A percentile compares a stretch with the other conserved stretches of the same genome.
Evolutionary conservation across 2,113 vertebrate genomes (phyloP).

Genomic region (Festucalex cinctus): DNA sequence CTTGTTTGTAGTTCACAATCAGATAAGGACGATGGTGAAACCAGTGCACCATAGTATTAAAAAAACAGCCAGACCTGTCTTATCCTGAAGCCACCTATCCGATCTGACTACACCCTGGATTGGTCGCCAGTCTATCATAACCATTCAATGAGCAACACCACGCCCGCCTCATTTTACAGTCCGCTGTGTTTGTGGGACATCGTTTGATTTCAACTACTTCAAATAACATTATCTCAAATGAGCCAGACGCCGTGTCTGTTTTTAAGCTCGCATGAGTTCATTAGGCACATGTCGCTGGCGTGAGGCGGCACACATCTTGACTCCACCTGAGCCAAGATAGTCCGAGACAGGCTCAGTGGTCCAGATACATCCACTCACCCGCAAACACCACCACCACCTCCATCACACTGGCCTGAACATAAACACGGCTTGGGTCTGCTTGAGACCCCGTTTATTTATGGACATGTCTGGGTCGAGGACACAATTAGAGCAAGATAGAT

Average conservation of each 20-base stretch:
- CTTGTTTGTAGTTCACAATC: neutral
- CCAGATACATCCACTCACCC: slow-evolving; percentile 52
- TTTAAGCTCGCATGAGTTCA: slow-evolving; percentile 27
- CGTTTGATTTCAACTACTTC: slow-evolving; percentile 14
- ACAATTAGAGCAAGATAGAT: slow-evolving; percentile 64
- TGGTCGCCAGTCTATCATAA: too few species aligned
- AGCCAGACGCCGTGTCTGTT: slow-evolving; percentile 18
- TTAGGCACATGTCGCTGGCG: slow-evolving; percentile 31
- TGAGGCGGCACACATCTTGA: slow-evolving; percentile 61
- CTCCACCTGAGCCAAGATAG: slow-evolving; percentile 63
- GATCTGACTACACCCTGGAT: neutral
- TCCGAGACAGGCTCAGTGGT: slow-evolving; percentile 26
- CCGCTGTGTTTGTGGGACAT: neutral
- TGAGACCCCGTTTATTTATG: slow-evolving; percentile 73
- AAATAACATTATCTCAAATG: slow-evolving; percentile 18
- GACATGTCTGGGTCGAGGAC: slow-evolving; percentile 71
- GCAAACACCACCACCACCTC: slow-evolving; percentile 23
- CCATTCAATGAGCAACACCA: too few species aligned
- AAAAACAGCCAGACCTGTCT: neutral
- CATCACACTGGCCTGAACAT: slow-evolving; percentile 48
- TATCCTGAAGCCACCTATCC: neutral
- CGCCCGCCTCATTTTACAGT: too few species aligned
- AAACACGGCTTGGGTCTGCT: slow-evolving; percentile 67
- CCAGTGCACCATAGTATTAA: neutral
- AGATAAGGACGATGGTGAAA: neutral